Base-by-base conservation (phyloP, 2,888 invertebrate species). In the Micropterix aruncella region DNA sequence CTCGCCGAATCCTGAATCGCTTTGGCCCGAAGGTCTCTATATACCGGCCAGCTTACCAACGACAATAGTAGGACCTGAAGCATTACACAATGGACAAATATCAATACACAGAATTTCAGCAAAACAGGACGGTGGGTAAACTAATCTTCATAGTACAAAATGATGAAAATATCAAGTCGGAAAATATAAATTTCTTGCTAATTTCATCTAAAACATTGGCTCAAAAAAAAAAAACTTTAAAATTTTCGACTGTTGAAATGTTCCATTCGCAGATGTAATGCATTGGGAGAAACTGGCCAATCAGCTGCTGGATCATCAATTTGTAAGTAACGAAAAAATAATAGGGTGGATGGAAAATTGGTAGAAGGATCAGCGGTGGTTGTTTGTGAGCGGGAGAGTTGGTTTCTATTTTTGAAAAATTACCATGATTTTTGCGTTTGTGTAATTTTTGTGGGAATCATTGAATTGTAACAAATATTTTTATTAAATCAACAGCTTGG, bases 21-120 rank as follows among this genome's bases (percentile, higher is more conserved):
- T 75, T 19, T 74, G 75, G 75, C 75, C 75, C 0, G 63, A 68
- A 41, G 75, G 74, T 1, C 59, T 75, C 19, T 73, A 72, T 52
- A 50, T 75, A 43, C 70, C 74, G 2, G 73, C 74, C 0, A 50
- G 64, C 14, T 55, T 56, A 41, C 56, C 66, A 0, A 60, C 63
- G 16, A 55, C 5, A 12, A 27, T 27, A 27, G 56, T 64, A 38
- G 60, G 66, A 65, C n/a, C n/a, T n/a, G n/a, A n/a, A n/a, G n/a
- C n/a, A n/a, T n/a, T n/a, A n/a, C 56, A 53, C 46, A 27, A 42
- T 37, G 36, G 45, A 42, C 4, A 27, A 27, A 27, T 7, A 12
- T 27, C 27, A 27, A 12, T 27, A 7, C 27, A 27, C 12, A 5
- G 12, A 5, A 27, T 27, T 7, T 27, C 27, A 27, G 5, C 27